Base-by-base conservation (phyloP, 2,113 vertebrate species). In the Sinocyclocheilus anshuiensis region DNA sequence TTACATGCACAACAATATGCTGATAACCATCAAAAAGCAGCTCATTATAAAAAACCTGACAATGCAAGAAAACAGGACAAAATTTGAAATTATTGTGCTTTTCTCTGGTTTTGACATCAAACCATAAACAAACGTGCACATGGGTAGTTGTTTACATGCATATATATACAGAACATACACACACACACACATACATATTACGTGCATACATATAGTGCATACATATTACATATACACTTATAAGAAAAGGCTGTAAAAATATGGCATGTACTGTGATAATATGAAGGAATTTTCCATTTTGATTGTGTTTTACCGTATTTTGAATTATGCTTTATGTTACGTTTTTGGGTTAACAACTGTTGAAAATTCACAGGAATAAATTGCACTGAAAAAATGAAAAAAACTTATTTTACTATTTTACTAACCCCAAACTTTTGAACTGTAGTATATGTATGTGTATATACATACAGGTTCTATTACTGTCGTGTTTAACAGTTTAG, bases 21-120 rank as follows among this genome's bases (percentile, higher is more conserved):
- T 76, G 72, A 76, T 76, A 76, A 76, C 72, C 6, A 76, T 76
- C 72, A 76, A 48, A 76, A 24, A 24, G 22, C 42, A 48, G 22
- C 42, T 48, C 42, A 75, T 75, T 67, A 67, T 67, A 15, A 75
- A 75, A 74, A 48, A 76, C 13, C 12, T 45, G 72, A 48, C 72
- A 26, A 15, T 15, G 72, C 22, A 75, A 75, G 72, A 48, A 48
- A 75, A 75, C 11, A n/a, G 8, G 11, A 45, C 5, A 39, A n/a
- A n/a, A 45, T 75, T 48, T 48, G 39, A 75, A 48, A 75, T 45
- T 2, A 22, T 1, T 42, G 22, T 24, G 71, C 36, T 13, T 45
- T 74, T 42, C 71, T 74, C 20, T 12, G 71, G 71, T 75, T 67
- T 75, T 75, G 72, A 24, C n/a, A 3, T 48, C 42, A 75, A 75